These are phyloP conservation scores for Leptinotarsa lineolata DNA, from an alignment of 1,140 invertebrate species.

Conservation along the genomic window DNA sequence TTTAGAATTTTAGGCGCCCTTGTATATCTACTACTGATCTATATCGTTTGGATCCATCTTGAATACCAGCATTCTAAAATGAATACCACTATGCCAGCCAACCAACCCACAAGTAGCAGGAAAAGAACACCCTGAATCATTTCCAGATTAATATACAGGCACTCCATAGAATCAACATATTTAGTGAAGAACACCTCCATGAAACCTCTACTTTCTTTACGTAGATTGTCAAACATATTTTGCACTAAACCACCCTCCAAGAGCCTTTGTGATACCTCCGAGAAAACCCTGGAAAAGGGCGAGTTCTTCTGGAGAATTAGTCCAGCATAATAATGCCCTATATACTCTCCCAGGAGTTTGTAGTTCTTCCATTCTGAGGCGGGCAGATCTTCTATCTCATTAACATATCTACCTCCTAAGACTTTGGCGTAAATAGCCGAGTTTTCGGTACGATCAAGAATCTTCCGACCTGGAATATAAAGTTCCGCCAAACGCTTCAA, in stretches of 20 bases:
- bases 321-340: background rate
- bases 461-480: background rate
- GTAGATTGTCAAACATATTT: background rate
- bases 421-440: background rate
- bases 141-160: background rate
- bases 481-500: background rate
- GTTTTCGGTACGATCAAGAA: background rate
- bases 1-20: no score
- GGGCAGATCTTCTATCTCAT: background rate
- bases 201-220: background rate
- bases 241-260: background rate
- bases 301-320: background rate
- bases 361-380: background rate
- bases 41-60: background rate
- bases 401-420: background rate
- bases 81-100: background rate
- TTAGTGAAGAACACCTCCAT: background rate
- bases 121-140: background rate
- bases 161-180: background rate
- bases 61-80: background rate
- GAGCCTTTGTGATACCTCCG: background rate
- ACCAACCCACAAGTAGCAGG: background rate
- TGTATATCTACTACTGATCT: no score
- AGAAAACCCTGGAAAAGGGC: background rate
- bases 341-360: background rate